phyloP scores from a whole-genome alignment of 2,888 invertebrate species.

The Xanthia togata region DNA sequence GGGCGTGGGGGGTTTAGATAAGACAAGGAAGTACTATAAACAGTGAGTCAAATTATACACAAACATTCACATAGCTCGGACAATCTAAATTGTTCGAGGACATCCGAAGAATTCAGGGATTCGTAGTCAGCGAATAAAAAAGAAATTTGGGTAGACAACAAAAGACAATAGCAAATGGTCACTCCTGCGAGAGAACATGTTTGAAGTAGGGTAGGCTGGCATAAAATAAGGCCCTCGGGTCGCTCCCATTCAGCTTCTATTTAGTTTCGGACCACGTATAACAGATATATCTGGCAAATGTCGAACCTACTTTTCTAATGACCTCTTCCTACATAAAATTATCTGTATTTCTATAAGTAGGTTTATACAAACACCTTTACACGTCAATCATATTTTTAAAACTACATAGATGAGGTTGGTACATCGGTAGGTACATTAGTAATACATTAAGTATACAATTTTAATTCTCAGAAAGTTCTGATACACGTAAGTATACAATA shows the following conservation, averaged over 20 bases:
- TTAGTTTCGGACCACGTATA: conserved; percentile 65
- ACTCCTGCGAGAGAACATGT: conserved; percentile 58
- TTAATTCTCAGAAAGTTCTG: background rate
- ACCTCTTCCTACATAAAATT: background rate
- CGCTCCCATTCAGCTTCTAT: conserved; percentile 55
- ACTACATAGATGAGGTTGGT: background rate
- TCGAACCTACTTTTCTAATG: background rate
- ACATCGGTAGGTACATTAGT: background rate
- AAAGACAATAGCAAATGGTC: conserved; percentile 64
- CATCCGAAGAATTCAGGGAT: conserved; percentile 54
- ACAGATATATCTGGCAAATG: conserved; percentile 30
- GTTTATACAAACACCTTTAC: background rate
- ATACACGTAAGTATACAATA: background rate
- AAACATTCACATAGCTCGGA: conserved; percentile 47
- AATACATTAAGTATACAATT: no score
- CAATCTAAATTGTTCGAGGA: conserved; percentile 51
- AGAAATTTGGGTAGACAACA: conserved; percentile 61
- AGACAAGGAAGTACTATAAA: conserved; percentile 49
- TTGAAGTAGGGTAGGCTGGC: conserved; percentile 36
- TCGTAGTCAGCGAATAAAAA: conserved; percentile 61
- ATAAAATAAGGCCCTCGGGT: conserved; percentile 52
- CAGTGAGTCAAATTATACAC: conserved; percentile 54
- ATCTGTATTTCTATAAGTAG: no score
- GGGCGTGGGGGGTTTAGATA: conserved; percentile 19
- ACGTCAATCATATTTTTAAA: background rate